Percentiles rank a stretch among this genome's conserved stretches.
phyloP scores from a whole-genome alignment of 1,140 invertebrate species.

The Drosophila triauraria region DNA sequence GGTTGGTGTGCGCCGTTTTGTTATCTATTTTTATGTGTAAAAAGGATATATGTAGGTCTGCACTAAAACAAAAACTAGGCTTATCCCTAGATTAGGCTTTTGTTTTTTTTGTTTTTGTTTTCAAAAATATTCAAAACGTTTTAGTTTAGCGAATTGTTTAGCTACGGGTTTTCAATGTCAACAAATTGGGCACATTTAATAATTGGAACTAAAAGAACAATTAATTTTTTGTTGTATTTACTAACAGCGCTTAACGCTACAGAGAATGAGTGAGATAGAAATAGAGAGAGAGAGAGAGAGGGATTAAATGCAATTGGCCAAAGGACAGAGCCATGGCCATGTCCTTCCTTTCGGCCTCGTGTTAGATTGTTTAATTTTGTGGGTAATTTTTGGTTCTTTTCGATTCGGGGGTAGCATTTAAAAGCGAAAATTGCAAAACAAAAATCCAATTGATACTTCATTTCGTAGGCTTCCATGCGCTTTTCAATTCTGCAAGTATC shows the following conservation, averaged over 20 bases:
- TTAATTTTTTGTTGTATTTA: conserved; percentile 81
- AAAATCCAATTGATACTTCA: conserved; percentile 82
- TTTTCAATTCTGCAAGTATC: conserved; percentile 78
- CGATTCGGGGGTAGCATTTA: conserved; percentile 62
- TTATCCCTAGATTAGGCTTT: conserved; percentile 16
- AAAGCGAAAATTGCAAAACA: conserved; percentile 85
- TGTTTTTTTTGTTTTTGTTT: conserved; percentile 29
- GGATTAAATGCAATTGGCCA: conserved; percentile 19
- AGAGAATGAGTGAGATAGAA: conserved; percentile 27
- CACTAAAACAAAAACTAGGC: conserved; percentile 65
- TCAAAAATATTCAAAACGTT: conserved; percentile 80
- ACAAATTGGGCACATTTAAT: conserved; percentile 76
- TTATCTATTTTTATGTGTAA: conserved; percentile 38
- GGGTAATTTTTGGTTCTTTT: conserved; percentile 37
- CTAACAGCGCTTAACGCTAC: conserved; percentile 56
- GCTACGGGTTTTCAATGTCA: conserved; percentile 79
- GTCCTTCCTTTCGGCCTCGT: conserved; percentile 5
- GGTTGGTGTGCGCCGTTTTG: conserved; percentile 54
- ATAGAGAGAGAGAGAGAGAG: conserved; percentile 8
- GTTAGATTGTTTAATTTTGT: conserved; percentile 24
- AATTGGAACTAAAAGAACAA: conserved; percentile 58
- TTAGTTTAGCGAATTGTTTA: conserved; percentile 68
- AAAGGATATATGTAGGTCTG: conserved; percentile 30
- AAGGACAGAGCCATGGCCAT: conserved; percentile 21
- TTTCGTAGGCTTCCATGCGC: conserved; percentile 36